Evolutionary conservation across 2,113 vertebrate genomes (phyloP).

Genomic region (Epinephelus moara): DNA sequence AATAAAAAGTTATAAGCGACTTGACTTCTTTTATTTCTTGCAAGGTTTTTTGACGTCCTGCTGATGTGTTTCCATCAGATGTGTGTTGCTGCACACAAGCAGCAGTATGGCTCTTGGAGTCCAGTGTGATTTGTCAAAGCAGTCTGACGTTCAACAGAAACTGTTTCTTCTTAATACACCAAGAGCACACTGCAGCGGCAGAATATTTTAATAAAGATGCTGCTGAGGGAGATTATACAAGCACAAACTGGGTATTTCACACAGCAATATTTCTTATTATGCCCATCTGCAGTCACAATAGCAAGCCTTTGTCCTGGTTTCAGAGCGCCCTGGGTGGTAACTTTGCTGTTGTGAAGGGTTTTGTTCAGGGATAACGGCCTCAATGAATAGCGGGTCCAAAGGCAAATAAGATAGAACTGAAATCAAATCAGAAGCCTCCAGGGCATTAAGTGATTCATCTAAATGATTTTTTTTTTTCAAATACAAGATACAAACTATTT

Average conservation of each 20-base stretch:
- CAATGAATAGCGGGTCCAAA: conserved; percentile 18
- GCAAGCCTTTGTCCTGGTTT: conserved; percentile 51
- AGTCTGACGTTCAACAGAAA: conserved; percentile 65
- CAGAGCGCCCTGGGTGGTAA: conserved; percentile 31
- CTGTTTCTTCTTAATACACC: conserved; percentile 55
- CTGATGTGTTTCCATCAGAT: conserved; percentile 39
- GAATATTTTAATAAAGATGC: conserved; percentile 72
- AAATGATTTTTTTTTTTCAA: conserved; percentile 47
- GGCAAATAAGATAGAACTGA: conserved; percentile 26
- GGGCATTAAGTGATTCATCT: conserved; percentile 27
- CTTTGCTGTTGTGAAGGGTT: conserved; percentile 37
- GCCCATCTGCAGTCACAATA: conserved; percentile 48
- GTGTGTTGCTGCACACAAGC: conserved; percentile 26
- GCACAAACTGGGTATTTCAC: conserved; percentile 56
- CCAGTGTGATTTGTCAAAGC: conserved; percentile 59
- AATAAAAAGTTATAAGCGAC: too few species aligned
- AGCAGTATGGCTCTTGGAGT: conserved; percentile 38
- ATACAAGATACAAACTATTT: conserved; percentile 32
- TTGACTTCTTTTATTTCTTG: conserved; percentile 25
- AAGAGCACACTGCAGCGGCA: conserved; percentile 45
- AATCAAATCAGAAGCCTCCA: conserved; percentile 43
- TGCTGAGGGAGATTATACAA: conserved; percentile 60
- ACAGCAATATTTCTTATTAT: conserved; percentile 59
- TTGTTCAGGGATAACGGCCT: conserved; percentile 25
- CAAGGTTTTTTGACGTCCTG: background rate